Percentiles rank a stretch among this genome's conserved stretches.
These are phyloP conservation scores for Cariama cristata DNA, from an alignment of 2,113 vertebrate genomes.

Conservation along the genomic window DNA sequence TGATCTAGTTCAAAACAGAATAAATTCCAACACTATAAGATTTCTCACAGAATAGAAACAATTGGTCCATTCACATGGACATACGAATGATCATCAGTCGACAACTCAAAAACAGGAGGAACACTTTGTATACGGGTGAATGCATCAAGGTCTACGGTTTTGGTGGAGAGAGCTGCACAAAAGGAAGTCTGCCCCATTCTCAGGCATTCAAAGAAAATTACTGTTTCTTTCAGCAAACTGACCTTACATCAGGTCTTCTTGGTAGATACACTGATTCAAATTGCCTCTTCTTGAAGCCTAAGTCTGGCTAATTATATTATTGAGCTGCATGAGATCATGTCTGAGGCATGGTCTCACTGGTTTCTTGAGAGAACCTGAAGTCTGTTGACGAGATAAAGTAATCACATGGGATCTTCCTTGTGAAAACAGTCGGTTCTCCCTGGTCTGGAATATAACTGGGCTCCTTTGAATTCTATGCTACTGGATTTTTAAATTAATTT, in stretches of 20 bases:
- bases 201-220: neutral
- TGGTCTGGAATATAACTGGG: neutral
- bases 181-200: neutral
- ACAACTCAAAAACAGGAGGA: neutral
- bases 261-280: neutral
- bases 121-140: neutral
- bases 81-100: accelerated
- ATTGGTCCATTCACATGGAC: neutral
- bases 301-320: neutral
- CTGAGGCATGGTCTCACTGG: neutral
- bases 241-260: neutral
- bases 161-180: neutral
- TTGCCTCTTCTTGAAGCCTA: neutral
- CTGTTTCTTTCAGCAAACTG: neutral
- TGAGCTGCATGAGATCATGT: neutral
- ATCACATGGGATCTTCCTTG: neutral
- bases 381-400: neutral
- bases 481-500: neutral
- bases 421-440: neutral
- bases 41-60: neutral
- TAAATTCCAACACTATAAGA: neutral
- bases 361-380: neutral
- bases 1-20: neutral
- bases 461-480: neutral
- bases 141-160: neutral